phyloP scores from a whole-genome alignment of 2,113 vertebrate species.

The Chloroceryle aenea region DNA sequence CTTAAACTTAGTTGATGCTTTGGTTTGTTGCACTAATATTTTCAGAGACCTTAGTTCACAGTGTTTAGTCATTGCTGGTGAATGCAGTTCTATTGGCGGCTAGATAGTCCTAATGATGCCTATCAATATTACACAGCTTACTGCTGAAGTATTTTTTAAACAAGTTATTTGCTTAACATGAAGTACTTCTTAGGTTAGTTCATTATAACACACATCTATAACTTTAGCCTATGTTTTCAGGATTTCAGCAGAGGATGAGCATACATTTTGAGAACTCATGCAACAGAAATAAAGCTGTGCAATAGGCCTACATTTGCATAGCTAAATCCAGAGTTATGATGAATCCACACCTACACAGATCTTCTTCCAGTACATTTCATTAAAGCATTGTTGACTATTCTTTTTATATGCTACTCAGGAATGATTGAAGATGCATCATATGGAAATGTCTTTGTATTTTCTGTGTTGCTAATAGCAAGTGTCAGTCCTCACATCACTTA shows the following conservation, averaged over 20 bases:
- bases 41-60: not conserved
- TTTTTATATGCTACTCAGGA: not conserved
- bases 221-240: not conserved
- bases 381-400: not conserved
- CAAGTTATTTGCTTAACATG: not conserved
- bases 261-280: not conserved
- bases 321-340: not conserved
- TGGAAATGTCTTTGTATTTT: not conserved
- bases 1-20: not conserved
- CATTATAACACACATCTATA: not conserved
- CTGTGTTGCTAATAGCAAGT: not conserved
- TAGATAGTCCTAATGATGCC: not conserved
- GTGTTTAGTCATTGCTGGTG: not conserved
- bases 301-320: not conserved
- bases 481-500: not conserved
- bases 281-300: not conserved
- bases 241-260: not conserved
- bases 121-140: not conserved
- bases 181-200: not conserved
- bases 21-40: not conserved
- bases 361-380: not conserved
- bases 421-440: not conserved
- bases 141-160: not conserved
- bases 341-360: not conserved
- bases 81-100: not conserved